These are phyloP conservation scores for Chelonoidis abingdonii DNA, from an alignment of 2,113 vertebrate species.

Conservation along the genomic window DNA sequence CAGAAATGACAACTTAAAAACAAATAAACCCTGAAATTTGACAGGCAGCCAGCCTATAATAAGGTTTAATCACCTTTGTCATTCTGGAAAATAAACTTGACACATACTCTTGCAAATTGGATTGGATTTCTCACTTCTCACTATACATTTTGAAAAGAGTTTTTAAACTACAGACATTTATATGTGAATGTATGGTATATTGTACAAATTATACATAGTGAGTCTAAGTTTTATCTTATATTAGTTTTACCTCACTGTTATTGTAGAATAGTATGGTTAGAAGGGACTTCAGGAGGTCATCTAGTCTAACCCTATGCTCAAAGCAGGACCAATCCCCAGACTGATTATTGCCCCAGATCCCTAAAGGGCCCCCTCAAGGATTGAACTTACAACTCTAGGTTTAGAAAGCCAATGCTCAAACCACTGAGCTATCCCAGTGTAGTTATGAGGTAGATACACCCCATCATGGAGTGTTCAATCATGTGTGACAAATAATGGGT, in stretches of 20 bases:
- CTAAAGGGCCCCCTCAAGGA: too few species aligned
- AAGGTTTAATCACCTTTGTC: slow-evolving; percentile 30
- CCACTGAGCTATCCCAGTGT: too few species aligned
- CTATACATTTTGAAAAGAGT: accelerated
- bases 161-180: not conserved
- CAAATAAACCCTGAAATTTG: not conserved
- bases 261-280: too few species aligned
- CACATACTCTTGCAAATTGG: not conserved
- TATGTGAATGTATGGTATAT: not conserved
- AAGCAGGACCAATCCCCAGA: too few species aligned
- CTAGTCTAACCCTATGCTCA: too few species aligned
- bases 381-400: too few species aligned
- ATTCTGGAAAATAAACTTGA: slow-evolving; percentile 23
- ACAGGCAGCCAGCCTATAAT: not conserved
- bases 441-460: too few species aligned
- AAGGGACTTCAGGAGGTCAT: too few species aligned
- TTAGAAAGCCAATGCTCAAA: too few species aligned
- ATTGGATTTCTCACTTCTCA: not conserved
- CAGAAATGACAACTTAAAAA: not conserved
- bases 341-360: too few species aligned
- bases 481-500: too few species aligned
- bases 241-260: not conserved
- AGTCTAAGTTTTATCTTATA: not conserved
- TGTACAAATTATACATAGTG: not conserved
- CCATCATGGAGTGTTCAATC: too few species aligned